phyloP scores from a whole-genome alignment of 1,140 invertebrate genomes.

The Antheraea mylitta region DNA sequence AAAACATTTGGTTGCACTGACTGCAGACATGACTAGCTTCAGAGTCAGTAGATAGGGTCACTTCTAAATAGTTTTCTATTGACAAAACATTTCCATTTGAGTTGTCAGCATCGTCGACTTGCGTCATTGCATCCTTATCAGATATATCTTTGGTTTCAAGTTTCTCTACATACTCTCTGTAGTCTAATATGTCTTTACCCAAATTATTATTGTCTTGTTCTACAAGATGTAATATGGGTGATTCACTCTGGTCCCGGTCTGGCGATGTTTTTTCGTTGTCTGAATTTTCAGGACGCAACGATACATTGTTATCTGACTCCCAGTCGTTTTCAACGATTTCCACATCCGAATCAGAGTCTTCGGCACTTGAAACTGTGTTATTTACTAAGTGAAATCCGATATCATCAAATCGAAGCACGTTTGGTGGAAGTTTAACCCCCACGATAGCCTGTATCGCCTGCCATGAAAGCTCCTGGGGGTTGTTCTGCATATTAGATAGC shows the following conservation, averaged over 20 bases:
- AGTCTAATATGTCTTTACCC: slow-evolving; percentile 59
- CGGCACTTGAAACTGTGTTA: slow-evolving; percentile 63
- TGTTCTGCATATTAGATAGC: slow-evolving; percentile 79
- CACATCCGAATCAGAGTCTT: slow-evolving; percentile 76
- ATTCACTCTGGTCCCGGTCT: slow-evolving; percentile 62
- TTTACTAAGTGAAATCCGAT: slow-evolving; percentile 75
- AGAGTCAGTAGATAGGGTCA: slow-evolving; percentile 75
- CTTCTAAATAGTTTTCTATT: slow-evolving; percentile 77
- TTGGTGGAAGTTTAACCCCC: slow-evolving; percentile 77
- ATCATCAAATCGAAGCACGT: slow-evolving; percentile 77
- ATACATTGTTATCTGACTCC: slow-evolving; percentile 73
- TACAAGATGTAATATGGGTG: slow-evolving; percentile 65
- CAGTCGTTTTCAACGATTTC: slow-evolving; percentile 78
- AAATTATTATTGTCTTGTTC: slow-evolving; percentile 71
- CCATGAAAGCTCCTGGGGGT: slow-evolving; percentile 79
- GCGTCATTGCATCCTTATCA: slow-evolving; percentile 52
- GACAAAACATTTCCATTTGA: slow-evolving; percentile 75
- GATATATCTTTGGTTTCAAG: slow-evolving; percentile 69
- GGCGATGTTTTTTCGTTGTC: slow-evolving; percentile 69
- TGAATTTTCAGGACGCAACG: slow-evolving; percentile 64
- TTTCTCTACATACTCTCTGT: slow-evolving; percentile 64
- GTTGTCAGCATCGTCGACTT: slow-evolving; percentile 68
- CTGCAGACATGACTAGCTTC: slow-evolving; percentile 74
- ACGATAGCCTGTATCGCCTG: slow-evolving; percentile 79
- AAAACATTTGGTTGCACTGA: slow-evolving; percentile 73